Conservation (phyloP, 2,888 invertebrate species). For the Tolmerus cingulatus region DNA sequence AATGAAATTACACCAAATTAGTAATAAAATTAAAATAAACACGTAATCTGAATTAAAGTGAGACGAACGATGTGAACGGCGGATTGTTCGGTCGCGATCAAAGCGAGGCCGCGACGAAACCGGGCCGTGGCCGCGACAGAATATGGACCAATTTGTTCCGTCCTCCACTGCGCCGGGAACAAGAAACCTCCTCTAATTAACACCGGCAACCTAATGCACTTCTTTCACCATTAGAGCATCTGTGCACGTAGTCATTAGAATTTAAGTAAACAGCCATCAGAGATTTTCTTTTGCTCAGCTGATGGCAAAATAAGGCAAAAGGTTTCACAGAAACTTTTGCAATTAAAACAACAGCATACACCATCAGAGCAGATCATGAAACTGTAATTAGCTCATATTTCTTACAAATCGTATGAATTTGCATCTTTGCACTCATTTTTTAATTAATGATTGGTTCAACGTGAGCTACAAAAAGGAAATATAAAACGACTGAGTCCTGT, state of each 20-base stretch:
- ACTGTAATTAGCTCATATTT: neutral
- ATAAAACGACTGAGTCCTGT: neutral
- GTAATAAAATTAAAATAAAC: conserved; percentile 48
- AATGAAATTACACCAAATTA: conserved; percentile 44
- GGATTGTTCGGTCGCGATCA: conserved; percentile 17
- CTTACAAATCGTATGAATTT: no score
- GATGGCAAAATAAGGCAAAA: neutral
- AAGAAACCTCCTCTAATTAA: neutral
- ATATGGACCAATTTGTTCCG: neutral
- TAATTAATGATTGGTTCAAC: no score
- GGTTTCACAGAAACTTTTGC: neutral
- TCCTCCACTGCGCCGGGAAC: neutral
- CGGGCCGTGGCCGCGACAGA: neutral
- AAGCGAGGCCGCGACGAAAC: neutral
- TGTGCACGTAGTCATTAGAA: neutral
- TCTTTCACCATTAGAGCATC: neutral
- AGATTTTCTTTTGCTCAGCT: neutral
- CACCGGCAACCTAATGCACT: neutral
- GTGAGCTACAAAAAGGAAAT: neutral
- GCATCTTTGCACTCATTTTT: no score
- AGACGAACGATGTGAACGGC: conserved; percentile 18
- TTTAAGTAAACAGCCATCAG: neutral
- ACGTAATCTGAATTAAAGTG: conserved; percentile 44
- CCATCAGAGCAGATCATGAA: neutral
- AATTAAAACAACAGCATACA: neutral